Evolutionary conservation across 2,888 invertebrate species (phyloP).

Genomic region (Desoria tigrina): DNA sequence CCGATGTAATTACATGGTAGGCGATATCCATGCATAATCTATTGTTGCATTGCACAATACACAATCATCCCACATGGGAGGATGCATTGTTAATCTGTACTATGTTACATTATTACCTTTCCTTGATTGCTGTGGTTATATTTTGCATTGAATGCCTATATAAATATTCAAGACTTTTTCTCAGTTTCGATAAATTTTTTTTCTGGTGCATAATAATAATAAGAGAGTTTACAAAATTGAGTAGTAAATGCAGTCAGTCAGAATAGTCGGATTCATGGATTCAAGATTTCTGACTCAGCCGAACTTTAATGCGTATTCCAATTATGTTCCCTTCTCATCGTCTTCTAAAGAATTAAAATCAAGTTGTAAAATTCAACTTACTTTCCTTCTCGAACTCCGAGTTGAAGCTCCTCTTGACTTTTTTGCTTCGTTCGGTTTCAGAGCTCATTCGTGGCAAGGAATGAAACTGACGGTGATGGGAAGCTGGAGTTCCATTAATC

Average conservation of each 20-base stretch:
- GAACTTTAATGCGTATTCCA: no score
- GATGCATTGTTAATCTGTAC: no score
- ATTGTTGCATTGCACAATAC: constrained; percentile 20
- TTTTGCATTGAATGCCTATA: not conserved
- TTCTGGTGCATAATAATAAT: no score
- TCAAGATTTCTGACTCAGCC: no score
- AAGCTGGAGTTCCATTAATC: not conserved
- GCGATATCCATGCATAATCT: constrained; percentile 15
- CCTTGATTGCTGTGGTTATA: not conserved
- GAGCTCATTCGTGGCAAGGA: constrained; percentile 51
- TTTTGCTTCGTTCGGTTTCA: constrained; percentile 34
- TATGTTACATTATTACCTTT: no score
- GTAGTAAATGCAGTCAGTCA: no score
- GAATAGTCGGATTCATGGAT: no score
- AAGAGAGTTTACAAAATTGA: no score
- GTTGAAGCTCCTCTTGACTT: constrained; percentile 36
- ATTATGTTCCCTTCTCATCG: no score
- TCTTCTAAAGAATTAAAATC: no score
- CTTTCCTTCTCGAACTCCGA: constrained; percentile 45
- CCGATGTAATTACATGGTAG: constrained; percentile 20
- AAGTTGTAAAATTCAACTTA: constrained; percentile 39
- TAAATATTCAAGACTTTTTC: no score
- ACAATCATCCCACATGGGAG: constrained; percentile 6
- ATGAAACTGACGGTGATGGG: constrained; percentile 45
- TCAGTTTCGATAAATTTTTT: no score